Evolutionary conservation across 2,113 vertebrate genomes (phyloP), one percentile per base, ranked within the genome.

Genomic region (Bos taurus): DNA sequence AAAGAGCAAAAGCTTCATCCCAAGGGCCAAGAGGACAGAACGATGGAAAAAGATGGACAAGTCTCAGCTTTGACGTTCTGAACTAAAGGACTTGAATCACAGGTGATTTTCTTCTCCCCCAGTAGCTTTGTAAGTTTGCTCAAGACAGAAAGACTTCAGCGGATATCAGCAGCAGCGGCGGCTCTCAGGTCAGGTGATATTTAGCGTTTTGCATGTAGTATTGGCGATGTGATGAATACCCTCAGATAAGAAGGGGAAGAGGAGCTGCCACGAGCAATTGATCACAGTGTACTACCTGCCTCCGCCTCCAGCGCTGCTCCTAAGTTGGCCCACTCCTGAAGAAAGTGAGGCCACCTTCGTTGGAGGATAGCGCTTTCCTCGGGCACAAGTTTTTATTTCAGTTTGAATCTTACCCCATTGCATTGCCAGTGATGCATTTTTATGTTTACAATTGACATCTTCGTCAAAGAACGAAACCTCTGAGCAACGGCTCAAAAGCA

Each of bases 401-500:
- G 80, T 98, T 98, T 97, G 99, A 98, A 98, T 99, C 98, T 98
- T 98, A 99, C 98, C 98, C 98, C 98, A 97, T 99, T 98, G 98
- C 98, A 97, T 98, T 99, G 98, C 97, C 99, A 98, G 98, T 97
- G 98, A 99, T 99, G 98, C 99, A 98, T 99, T 99, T 99, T 99
- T 99, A 99, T 99, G 99, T 99, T 99, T 99, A 99, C 98, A 98
- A 98, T 98, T 99, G 99, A 99, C 99, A 99, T 99, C 99, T 99
- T 99, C 98, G 97, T 96, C 98, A 98, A 98, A 98, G 98, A 99
- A 98, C 97, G 98, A 98, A 99, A 99, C 98, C 98, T 98, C 88
- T 98, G 97, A 98, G 98, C 97, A 97, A 98, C 95, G 97, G 98
- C 98, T 98, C 95, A 80, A 98, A 99, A 98, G 98, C 98, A 98